Percentiles rank a stretch among this genome's conserved stretches.
Conservation (phyloP, 1,140 invertebrate genomes). For the Bombus ignitus region DNA sequence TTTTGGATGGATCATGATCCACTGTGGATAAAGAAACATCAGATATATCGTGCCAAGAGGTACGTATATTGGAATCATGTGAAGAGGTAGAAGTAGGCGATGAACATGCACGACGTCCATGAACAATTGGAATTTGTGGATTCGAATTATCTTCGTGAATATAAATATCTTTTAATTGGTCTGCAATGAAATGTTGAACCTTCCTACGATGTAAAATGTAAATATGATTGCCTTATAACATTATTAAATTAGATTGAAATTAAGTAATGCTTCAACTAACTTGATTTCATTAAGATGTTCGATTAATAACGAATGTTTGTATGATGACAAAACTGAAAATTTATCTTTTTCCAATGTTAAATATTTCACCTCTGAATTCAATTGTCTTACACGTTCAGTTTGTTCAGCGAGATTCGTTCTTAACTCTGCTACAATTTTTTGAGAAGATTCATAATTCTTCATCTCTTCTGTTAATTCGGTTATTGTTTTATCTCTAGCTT, state of each 20-base stretch:
- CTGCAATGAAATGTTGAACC: slow-evolving; percentile 61
- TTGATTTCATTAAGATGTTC: slow-evolving; percentile 62
- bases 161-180: slow-evolving; percentile 56
- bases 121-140: slow-evolving; percentile 56
- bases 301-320: slow-evolving; percentile 59
- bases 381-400: slow-evolving; percentile 59
- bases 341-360: slow-evolving; percentile 69
- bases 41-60: slow-evolving; percentile 57
- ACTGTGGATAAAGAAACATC: slow-evolving; percentile 55
- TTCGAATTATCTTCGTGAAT: slow-evolving; percentile 38
- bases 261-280: slow-evolving; percentile 51
- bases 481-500: slow-evolving; percentile 53
- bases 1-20: slow-evolving; percentile 3
- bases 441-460: slow-evolving; percentile 46
- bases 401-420: slow-evolving; percentile 58
- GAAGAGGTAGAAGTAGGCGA: slow-evolving; percentile 63
- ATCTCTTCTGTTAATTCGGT: slow-evolving; percentile 49
- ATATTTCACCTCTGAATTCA: slow-evolving; percentile 55
- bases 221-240: background rate
- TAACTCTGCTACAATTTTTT: slow-evolving; percentile 58
- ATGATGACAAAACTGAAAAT: slow-evolving; percentile 54
- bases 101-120: slow-evolving; percentile 51
- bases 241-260: background rate
- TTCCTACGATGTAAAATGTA: slow-evolving; percentile 49
- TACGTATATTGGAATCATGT: slow-evolving; percentile 43